Base-by-base conservation (phyloP, 2,797 vertebrate genomes). In the Argya squamiceps region DNA sequence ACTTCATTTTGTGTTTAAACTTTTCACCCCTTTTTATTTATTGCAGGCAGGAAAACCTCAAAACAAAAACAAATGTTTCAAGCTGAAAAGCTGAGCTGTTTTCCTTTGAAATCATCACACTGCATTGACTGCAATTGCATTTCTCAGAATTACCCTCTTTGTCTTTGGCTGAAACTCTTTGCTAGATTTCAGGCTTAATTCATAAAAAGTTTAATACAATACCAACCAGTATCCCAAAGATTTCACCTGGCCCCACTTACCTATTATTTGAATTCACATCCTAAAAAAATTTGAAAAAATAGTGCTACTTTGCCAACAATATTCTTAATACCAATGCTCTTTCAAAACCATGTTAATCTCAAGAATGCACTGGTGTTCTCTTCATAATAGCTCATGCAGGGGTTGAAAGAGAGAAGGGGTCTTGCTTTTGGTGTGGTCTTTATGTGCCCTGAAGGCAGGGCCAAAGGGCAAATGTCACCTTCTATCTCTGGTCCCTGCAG, bases 31-130 rank as follows among this genome's bases (percentile, higher is more conserved):
- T 93, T 95, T 92, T 89, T 95, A 96, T 95, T 96, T 95, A 95
- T 85, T 94, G 75, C 91, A 85, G 70, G 75, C 92, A 96, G 91
- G 96, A 96, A 97, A 96, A 96, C 96, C 96, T 96, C 95, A 97
- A 97, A 96, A 96, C 71, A 97, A 96, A 96, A 95, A 91, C 96
- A 97, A 97, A 96, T 97, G 96, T 95, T 96, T 94, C 6, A 4
- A 91, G 91, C 86, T 70, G 86, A 96, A 96, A 94, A 89, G 52
- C 14, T 77, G 75, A 92, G 68, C 49, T 71, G 68, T 80, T 91
- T 85, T 59, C 34, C 80, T 97, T 92, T 93, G 90, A 95, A 96
- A 95, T 96, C 81, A 85, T 89, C 90, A 89, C 75, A 37, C 22
- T 84, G 17, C 60, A 46, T 80, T 89, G 71, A 87, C 83, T 87